These are phyloP conservation scores for Mesocentrotus franciscanus DNA, from an alignment of 53 echinoderm and acorn worm genomes.

Conservation along the genomic window DNA sequence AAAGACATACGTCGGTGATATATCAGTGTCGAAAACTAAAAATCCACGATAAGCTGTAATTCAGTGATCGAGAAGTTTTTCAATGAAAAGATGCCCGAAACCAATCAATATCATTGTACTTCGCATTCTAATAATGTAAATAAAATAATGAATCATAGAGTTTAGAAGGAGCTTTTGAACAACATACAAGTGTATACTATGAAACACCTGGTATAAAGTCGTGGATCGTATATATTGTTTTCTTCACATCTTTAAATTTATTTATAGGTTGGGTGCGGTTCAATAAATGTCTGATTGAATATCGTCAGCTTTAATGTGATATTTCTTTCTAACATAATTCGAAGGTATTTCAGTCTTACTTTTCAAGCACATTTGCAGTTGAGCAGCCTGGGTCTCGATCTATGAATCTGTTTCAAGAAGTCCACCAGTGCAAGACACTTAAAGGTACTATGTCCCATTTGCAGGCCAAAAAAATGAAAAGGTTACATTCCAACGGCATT, in stretches of 20 bases:
- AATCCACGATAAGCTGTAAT: not conserved
- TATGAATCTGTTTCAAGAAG: not conserved
- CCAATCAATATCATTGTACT: not conserved
- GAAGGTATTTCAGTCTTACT: not conserved
- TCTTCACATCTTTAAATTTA: not conserved
- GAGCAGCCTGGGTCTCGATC: not conserved
- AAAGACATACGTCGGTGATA: slow-evolving; percentile 26
- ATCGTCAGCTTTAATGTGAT: not conserved
- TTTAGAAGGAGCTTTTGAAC: not conserved
- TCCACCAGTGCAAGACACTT: too few relatives aligned
- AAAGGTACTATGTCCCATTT: too few relatives aligned
- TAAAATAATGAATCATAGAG: not conserved
- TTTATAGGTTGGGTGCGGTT: not conserved
- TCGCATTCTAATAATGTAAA: slow-evolving; percentile 3
- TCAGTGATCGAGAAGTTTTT: not conserved
- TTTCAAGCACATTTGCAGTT: not conserved
- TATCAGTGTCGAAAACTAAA: slow-evolving; percentile 18
- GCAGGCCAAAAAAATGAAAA: too few relatives aligned
- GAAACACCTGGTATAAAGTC: not conserved
- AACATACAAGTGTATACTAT: not conserved
- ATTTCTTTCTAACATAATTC: not conserved
- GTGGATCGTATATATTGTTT: not conserved
- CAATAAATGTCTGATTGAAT: not conserved
- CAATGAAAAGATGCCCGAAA: not conserved
- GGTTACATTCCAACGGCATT: too few relatives aligned